Percentiles rank a stretch among this genome's conserved stretches.
Conservation (phyloP, 2,888 invertebrate species). For the Orgyia antiqua region DNA sequence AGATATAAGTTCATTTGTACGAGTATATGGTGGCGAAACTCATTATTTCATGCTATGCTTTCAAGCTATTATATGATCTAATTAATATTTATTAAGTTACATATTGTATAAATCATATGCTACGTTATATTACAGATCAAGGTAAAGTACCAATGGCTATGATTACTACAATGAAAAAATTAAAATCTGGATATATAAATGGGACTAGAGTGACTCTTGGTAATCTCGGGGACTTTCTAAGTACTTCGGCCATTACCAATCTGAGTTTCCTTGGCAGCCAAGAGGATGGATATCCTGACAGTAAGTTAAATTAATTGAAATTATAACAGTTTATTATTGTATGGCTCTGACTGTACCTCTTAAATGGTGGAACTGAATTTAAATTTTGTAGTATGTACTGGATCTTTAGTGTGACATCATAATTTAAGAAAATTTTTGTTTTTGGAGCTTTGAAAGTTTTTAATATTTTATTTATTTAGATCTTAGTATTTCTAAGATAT, state of each 20-base stretch:
- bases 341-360: too few relatives aligned
- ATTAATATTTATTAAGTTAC: background rate
- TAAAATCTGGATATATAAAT: conserved; percentile 98
- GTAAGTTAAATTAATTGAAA: conserved; percentile 76
- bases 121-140: conserved; percentile 83
- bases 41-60: conserved; percentile 4
- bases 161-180: conserved; percentile 98
- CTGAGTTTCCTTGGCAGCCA: conserved; percentile 96
- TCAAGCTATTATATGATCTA: background rate
- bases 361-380: too few relatives aligned
- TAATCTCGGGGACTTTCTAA: conserved; percentile 95
- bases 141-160: conserved; percentile 95
- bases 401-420: too few relatives aligned
- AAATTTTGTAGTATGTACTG: too few relatives aligned
- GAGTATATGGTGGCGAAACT: too few relatives aligned
- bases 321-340: too few relatives aligned
- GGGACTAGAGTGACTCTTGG: conserved; percentile 98
- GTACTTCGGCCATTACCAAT: conserved; percentile 98
- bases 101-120: background rate
- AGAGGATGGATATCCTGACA: conserved; percentile 94
- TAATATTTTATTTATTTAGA: too few relatives aligned
- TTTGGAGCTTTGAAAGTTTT: too few relatives aligned
- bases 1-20: too few relatives aligned
- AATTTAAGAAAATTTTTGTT: too few relatives aligned
- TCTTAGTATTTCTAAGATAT: too few relatives aligned